These are phyloP conservation scores for Harpagifer antarcticus DNA, from an alignment of 2,797 vertebrate species.

Conservation along the genomic window DNA sequence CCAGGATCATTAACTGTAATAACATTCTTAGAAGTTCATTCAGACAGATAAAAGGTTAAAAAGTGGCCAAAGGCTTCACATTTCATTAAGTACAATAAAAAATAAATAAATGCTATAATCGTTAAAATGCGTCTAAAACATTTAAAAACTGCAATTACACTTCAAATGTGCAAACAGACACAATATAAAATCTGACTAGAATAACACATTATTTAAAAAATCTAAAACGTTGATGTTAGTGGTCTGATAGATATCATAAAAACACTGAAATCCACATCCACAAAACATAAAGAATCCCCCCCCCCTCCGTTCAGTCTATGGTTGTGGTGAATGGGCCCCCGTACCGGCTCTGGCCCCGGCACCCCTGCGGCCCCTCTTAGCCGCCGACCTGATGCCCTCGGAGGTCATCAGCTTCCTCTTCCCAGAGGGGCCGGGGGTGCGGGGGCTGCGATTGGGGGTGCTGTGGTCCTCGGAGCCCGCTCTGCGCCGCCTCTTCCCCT, in stretches of 20 bases:
- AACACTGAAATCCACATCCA: not conserved
- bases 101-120: not conserved
- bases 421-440: slow-evolving; percentile 81
- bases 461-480: slow-evolving; percentile 76
- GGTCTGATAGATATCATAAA: not conserved
- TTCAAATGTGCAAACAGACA: not conserved
- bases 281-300: not conserved
- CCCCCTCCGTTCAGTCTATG: not conserved
- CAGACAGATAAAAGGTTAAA: not conserved
- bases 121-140: not conserved
- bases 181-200: not conserved
- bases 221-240: not conserved
- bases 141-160: not conserved
- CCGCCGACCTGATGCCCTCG: slow-evolving; percentile 86
- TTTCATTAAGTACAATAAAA: not conserved
- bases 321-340: slow-evolving; percentile 34
- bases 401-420: slow-evolving; percentile 91
- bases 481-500: slow-evolving; percentile 94
- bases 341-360: slow-evolving; percentile 86
- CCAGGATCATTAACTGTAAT: not conserved
- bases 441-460: slow-evolving; percentile 79
- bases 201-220: slow-evolving; percentile 7
- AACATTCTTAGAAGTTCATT: not conserved
- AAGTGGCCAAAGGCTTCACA: not conserved
- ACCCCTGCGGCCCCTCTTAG: slow-evolving; percentile 93